Evolutionary conservation across 2,797 vertebrate genomes (phyloP), one percentile per base, ranked within the genome.

Genomic region (Balearica regulorum): DNA sequence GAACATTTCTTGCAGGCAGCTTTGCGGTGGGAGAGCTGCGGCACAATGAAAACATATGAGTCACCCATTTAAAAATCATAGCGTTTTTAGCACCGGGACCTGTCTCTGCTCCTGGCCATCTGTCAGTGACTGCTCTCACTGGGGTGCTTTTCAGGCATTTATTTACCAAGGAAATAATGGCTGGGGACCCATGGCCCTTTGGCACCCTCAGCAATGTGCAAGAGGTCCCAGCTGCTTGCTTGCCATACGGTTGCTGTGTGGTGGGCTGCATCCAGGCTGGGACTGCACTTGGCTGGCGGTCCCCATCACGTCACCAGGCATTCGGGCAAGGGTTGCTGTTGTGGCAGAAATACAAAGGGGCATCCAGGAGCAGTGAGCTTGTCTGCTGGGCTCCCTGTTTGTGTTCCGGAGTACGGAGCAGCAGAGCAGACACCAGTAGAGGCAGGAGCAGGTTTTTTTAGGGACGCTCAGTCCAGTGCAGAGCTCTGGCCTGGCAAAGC

Each of bases 211-310:
- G 33, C 51, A 24, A 3, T 0, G 3, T 8, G 29, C 17, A 6
- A 13, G 33, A 1, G 21, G 46, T 25, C 24, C 53, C 57, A 48
- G 57, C 28, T 0, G 1, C 28, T 8, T 8, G 16, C 65, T 89
- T 18, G 19, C 70, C 1, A 0, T 0, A 5, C 4, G 2, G 0
- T 1, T 5, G 8, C 68, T 18, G 16, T 22, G 37, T 2, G 1
- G 21, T 2, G 44, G 33, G 75, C 82, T 66, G 65, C 12, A 1
- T 18, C 44, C 44, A 16, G 65, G 9, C 39, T 26, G 46, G 48
- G n/a, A 3, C 31, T 10, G 46, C 20, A 1, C 62, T 9, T 19
- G 72, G 54, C 35, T 55, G 14, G 17, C 19, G 11, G n/a, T 65
- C 25, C 33, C 66, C 11, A 4, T 29, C 26, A 7, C 2, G 12